phyloP scores from a whole-genome alignment of 2,797 vertebrate genomes.

The Pelochelys cantorii region DNA sequence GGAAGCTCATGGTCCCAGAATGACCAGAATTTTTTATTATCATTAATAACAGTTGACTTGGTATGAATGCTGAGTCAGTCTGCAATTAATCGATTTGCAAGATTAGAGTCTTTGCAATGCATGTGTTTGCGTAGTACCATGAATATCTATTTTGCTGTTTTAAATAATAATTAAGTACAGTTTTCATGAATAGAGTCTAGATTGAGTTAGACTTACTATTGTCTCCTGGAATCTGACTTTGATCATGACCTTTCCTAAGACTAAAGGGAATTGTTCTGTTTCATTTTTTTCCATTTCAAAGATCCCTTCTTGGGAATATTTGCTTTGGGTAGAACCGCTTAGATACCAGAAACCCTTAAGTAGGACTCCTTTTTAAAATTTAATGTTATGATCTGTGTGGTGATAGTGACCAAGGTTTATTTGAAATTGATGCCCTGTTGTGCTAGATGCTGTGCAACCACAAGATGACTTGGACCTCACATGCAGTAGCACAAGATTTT shows the following conservation, averaged over 20 bases:
- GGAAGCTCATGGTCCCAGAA: neutral
- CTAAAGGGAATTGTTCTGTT: neutral
- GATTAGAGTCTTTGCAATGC: neutral
- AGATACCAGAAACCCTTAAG: neutral
- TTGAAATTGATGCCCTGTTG: neutral
- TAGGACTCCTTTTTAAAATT: neutral
- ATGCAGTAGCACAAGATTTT: neutral
- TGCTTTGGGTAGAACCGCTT: neutral
- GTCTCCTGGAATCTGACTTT: neutral
- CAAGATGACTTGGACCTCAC: neutral
- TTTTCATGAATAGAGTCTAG: neutral
- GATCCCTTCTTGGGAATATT: neutral
- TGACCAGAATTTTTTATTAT: neutral
- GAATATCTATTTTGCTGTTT: neutral
- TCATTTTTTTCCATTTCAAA: neutral
- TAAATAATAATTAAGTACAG: conserved; percentile 2
- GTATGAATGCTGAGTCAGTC: neutral
- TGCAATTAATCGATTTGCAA: neutral
- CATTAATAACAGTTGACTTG: neutral
- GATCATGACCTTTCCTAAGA: neutral
- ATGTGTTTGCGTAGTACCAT: neutral
- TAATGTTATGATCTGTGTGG: neutral
- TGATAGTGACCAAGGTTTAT: too few species aligned
- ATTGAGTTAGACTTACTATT: neutral
- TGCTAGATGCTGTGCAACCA: neutral